Conservation (phyloP, 2,888 invertebrate genomes). For the Rosalia funebris region DNA sequence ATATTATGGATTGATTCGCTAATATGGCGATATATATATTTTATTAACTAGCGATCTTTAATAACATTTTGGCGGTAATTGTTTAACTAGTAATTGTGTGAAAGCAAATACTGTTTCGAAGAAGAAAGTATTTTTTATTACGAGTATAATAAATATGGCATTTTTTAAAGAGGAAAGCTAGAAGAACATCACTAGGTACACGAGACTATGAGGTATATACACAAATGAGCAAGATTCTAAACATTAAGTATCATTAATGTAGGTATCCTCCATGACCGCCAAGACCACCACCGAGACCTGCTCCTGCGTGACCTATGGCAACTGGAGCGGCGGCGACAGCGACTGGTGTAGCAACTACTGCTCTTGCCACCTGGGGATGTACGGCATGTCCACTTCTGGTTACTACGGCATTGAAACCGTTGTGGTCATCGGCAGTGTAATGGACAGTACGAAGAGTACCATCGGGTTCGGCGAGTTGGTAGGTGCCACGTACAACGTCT, state of each 20-base stretch:
- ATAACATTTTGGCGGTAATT: neutral
- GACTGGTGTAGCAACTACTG: conserved; percentile 12
- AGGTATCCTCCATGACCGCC: conserved; percentile 28
- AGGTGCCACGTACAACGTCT: conserved; percentile 72
- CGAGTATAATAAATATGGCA: conserved; percentile 43
- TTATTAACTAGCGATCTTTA: neutral
- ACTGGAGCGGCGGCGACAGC: conserved; percentile 37
- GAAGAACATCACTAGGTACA: conserved; percentile 34
- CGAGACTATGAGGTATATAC: conserved; percentile 44
- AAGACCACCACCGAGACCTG: conserved; percentile 30
- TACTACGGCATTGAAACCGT: conserved; percentile 77
- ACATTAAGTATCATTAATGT: conserved; percentile 30
- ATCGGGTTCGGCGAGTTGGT: conserved; percentile 64
- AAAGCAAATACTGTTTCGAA: conserved; percentile 20
- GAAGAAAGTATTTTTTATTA: conserved; percentile 38
- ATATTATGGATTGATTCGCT: neutral
- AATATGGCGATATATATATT: neutral
- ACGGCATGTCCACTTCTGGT: conserved; percentile 71
- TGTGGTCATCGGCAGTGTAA: conserved; percentile 77
- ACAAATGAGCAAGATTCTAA: conserved; percentile 39
- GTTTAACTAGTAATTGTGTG: neutral
- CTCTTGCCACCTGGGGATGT: conserved; percentile 29
- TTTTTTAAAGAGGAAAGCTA: conserved; percentile 36
- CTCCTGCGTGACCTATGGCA: conserved; percentile 32
- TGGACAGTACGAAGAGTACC: conserved; percentile 63